Evolutionary conservation across 2,888 invertebrate species (phyloP), one percentile per base, ranked within the genome.

Genomic region (Augochlorella aurata): DNA sequence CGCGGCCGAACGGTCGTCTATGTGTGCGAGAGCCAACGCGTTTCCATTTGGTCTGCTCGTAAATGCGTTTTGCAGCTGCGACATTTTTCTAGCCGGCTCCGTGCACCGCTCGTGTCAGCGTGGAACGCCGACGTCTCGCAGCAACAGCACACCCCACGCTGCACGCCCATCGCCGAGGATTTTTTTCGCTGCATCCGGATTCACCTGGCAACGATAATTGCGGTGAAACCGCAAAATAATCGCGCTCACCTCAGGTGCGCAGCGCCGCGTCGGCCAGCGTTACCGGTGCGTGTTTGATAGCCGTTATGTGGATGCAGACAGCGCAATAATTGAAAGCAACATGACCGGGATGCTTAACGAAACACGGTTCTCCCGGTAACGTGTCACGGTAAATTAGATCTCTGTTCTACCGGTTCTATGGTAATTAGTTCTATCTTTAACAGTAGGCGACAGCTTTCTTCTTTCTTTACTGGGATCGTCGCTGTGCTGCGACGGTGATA

Each of bases 51-150:
- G 81, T 85, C 79, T 74, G 65, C 79, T 81, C 79, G 78, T 24
- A 66, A 24, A 63, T 67, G 73, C 68, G 10, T 84, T 83, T 81
- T 83, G 90, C 90, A 90, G 90, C 90, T 90, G 90, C 91, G 87
- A 89, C 84, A 90, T 90, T 90, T 90, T 90, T 90, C 91, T 89
- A 90, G 82, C n/a, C 77, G 54, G 29, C 21, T 38, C 49, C 45
- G n/a, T 18, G 58, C 61, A 5, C 38, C 2, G 73, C 44, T 18
- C 66, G 49, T 61, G 67, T 61, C n/a, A 18, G 52, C 38, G 16
- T 9, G 47, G 29, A 29, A 29, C 61, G 29, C 16, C 14, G 24
- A 68, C 49, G 38, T 38, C 38, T 38, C 38, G 38, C 38, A 4
- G 38, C 38, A 38, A 38, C 38, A 5, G 38, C 38, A 5, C 38